Percentiles rank a stretch among this genome's conserved stretches.
These are phyloP conservation scores for Caenorhabditis sinica DNA, from an alignment of 2,888 invertebrate genomes.

Conservation along the genomic window DNA sequence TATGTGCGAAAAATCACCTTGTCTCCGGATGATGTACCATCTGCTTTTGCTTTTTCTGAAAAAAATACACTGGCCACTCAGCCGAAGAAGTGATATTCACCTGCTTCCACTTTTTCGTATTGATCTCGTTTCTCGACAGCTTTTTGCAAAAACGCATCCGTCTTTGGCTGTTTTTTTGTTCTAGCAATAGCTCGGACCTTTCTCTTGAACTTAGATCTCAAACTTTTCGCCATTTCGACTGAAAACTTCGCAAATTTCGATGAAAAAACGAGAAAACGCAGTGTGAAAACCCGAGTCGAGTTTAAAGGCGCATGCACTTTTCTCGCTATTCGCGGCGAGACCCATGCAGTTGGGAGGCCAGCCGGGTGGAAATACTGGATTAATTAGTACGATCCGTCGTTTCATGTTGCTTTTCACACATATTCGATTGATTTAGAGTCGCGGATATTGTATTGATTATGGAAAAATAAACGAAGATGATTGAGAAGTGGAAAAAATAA, in stretches of 20 bases:
- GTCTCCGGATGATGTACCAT: constrained; percentile 21
- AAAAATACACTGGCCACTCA: constrained; percentile 9
- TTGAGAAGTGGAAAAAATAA: background rate
- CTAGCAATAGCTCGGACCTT: constrained; percentile 73
- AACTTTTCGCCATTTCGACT: constrained; percentile 75
- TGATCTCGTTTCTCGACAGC: constrained; percentile 66
- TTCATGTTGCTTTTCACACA: constrained; percentile 4
- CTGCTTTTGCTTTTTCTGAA: constrained; percentile 62
- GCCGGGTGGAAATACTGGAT: constrained; percentile 61
- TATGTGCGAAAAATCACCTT: background rate
- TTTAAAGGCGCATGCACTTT: constrained; percentile 62
- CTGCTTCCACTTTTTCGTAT: constrained; percentile 63
- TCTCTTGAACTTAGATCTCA: constrained; percentile 77
- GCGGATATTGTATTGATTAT: background rate
- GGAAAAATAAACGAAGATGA: constrained; percentile 8
- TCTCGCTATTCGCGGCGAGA: constrained; percentile 46
- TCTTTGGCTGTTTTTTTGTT: constrained; percentile 73
- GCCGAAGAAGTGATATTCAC: constrained; percentile 28
- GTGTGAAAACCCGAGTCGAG: constrained; percentile 18
- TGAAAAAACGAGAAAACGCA: constrained; percentile 10
- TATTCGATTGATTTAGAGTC: background rate
- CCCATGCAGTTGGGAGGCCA: constrained; percentile 57
- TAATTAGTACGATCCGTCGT: constrained; percentile 44
- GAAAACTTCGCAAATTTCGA: background rate
- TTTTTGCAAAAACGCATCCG: constrained; percentile 66